Evolutionary conservation across 2,113 vertebrate genomes (phyloP).

Genomic region (Isurus oxyrinchus): DNA sequence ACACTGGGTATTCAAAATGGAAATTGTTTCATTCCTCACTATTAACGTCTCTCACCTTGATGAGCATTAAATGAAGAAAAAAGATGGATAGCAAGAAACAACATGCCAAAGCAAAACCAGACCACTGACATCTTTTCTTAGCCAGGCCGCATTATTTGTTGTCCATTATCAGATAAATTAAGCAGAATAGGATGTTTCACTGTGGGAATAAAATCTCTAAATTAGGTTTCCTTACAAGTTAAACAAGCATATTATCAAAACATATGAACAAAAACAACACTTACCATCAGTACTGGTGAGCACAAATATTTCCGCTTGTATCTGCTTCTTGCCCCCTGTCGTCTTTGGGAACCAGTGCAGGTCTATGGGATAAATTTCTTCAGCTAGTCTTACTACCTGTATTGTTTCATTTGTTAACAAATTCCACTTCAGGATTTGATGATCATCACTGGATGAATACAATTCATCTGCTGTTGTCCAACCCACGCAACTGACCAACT

Average conservation of each 20-base stretch:
- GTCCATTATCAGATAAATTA: background rate
- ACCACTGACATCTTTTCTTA: background rate
- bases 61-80: background rate
- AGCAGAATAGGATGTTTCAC: background rate
- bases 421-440: constrained; percentile 88
- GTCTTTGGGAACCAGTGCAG: constrained; percentile 88
- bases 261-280: constrained; percentile 41
- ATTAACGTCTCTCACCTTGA: background rate
- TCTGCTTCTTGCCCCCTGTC: constrained; percentile 75
- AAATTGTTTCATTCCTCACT: background rate
- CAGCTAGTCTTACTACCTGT: constrained; percentile 71
- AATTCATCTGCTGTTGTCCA: constrained; percentile 91
- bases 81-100: background rate
- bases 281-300: constrained; percentile 92
- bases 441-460: constrained; percentile 90
- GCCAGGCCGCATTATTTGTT: background rate
- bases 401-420: constrained; percentile 73
- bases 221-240: background rate
- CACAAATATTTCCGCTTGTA: constrained; percentile 77
- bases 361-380: constrained; percentile 80
- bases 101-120: no score
- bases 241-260: constrained; percentile 39
- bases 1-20: background rate
- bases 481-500: constrained; percentile 86
- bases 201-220: background rate